Conservation (phyloP, 2,888 invertebrate species). For the Rotaria sp. region DNA sequence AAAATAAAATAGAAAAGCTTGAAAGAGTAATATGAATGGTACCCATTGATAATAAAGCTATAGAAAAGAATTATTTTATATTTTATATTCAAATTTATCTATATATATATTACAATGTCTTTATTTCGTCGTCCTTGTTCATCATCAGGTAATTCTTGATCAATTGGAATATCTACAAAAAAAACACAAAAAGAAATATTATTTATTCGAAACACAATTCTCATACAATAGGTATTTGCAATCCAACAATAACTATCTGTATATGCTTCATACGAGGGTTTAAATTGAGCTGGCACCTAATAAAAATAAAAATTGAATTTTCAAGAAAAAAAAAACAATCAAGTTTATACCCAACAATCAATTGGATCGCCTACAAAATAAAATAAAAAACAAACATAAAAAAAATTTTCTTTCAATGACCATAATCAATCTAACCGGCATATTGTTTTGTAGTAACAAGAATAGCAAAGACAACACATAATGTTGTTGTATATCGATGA, state of each 20-base stretch:
- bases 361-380: slow-evolving; percentile 6
- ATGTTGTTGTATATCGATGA: slow-evolving; percentile 35
- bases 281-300: slow-evolving; percentile 39
- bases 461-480: slow-evolving; percentile 38
- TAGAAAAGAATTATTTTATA: background rate
- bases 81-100: background rate
- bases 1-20: slow-evolving; percentile 39
- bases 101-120: background rate
- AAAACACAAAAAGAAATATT: background rate
- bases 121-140: slow-evolving; percentile 5
- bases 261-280: slow-evolving; percentile 35
- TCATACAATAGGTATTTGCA: slow-evolving; percentile 29
- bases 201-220: background rate
- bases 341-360: background rate
- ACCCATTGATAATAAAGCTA: slow-evolving; percentile 40
- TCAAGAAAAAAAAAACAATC: background rate
- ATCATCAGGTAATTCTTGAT: slow-evolving; percentile 34
- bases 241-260: slow-evolving; percentile 40
- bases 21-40: slow-evolving; percentile 40
- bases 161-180: slow-evolving; percentile 33
- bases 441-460: slow-evolving; percentile 38
- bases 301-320: background rate
- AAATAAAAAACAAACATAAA: background rate
- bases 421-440: slow-evolving; percentile 11
- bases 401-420: too few species aligned